Percentiles rank a stretch among this genome's conserved stretches.
Evolutionary conservation across 2,888 invertebrate genomes (phyloP).

Genomic region (Podotricha telesiphe): DNA sequence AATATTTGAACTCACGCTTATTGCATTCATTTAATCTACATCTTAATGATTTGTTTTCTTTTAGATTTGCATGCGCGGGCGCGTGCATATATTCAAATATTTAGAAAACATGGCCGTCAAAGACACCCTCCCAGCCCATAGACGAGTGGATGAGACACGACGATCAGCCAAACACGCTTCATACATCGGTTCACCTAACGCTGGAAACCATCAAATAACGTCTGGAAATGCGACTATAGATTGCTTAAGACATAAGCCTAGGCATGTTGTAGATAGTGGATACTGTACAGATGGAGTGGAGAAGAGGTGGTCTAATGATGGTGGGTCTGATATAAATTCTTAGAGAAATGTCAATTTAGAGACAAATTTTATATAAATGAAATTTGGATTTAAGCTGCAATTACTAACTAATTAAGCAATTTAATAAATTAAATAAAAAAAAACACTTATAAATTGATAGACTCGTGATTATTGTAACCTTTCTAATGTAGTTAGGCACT

Average conservation of each 20-base stretch:
- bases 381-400: too few relatives aligned
- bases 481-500: too few relatives aligned
- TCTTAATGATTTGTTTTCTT: background rate
- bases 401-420: too few relatives aligned
- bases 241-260: slow-evolving; percentile 75
- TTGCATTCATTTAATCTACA: background rate
- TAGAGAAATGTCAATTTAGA: too few relatives aligned
- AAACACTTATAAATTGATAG: too few relatives aligned
- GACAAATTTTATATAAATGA: too few relatives aligned
- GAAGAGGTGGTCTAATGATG: slow-evolving; percentile 93
- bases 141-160: slow-evolving; percentile 79
- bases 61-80: slow-evolving; percentile 95
- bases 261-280: slow-evolving; percentile 94
- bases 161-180: slow-evolving; percentile 74
- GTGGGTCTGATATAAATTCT: slow-evolving; percentile 59
- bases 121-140: slow-evolving; percentile 77
- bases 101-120: slow-evolving; percentile 94
- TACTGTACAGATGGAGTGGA: slow-evolving; percentile 94
- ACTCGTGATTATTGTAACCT: too few relatives aligned
- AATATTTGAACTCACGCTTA: background rate
- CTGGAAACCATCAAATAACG: slow-evolving; percentile 64
- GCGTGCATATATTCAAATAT: slow-evolving; percentile 97
- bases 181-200: slow-evolving; percentile 65
- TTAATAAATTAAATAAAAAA: too few relatives aligned
- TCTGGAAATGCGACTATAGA: slow-evolving; percentile 79